These are phyloP conservation scores for Nannospalax galili DNA, from an alignment of 2,113 vertebrate genomes.

Conservation along the genomic window DNA sequence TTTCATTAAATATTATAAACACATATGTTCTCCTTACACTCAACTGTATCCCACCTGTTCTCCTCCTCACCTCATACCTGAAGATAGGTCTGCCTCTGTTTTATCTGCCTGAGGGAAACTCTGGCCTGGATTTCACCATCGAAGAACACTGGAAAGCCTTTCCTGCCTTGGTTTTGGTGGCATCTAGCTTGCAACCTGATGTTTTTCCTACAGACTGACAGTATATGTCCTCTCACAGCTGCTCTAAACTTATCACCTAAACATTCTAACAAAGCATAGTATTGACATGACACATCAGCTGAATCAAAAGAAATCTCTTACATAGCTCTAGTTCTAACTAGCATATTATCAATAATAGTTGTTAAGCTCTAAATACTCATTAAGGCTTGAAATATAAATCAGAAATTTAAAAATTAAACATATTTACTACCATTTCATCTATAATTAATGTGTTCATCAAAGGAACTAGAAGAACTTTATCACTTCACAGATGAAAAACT, in stretches of 20 bases:
- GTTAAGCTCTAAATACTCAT: constrained; percentile 36
- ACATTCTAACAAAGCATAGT: constrained; percentile 87
- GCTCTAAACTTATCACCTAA: constrained; percentile 90
- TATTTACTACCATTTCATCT: constrained; percentile 56
- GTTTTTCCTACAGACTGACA: constrained; percentile 86
- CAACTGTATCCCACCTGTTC: constrained; percentile 84
- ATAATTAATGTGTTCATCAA: constrained; percentile 49
- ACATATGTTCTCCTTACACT: constrained; percentile 80
- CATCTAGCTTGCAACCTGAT: constrained; percentile 88
- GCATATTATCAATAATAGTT: constrained; percentile 63
- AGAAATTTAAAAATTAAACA: constrained; percentile 63
- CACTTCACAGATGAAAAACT: constrained; percentile 22
- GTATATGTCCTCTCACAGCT: constrained; percentile 86
- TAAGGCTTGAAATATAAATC: constrained; percentile 47
- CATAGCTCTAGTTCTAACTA: constrained; percentile 77
- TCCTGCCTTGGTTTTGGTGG: constrained; percentile 87
- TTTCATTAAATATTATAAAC: constrained; percentile 75
- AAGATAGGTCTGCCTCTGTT: constrained; percentile 86
- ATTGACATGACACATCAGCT: constrained; percentile 81
- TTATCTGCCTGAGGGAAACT: constrained; percentile 87
- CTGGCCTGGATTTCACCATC: constrained; percentile 85
- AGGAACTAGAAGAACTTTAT: constrained; percentile 19
- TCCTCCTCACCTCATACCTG: constrained; percentile 87
- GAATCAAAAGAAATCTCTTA: constrained; percentile 71
- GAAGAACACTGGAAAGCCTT: constrained; percentile 85